Evolutionary conservation across 2,888 invertebrate species (phyloP), one percentile per base, ranked within the genome.

Genomic region (Zygothrica quintamaculata): DNA sequence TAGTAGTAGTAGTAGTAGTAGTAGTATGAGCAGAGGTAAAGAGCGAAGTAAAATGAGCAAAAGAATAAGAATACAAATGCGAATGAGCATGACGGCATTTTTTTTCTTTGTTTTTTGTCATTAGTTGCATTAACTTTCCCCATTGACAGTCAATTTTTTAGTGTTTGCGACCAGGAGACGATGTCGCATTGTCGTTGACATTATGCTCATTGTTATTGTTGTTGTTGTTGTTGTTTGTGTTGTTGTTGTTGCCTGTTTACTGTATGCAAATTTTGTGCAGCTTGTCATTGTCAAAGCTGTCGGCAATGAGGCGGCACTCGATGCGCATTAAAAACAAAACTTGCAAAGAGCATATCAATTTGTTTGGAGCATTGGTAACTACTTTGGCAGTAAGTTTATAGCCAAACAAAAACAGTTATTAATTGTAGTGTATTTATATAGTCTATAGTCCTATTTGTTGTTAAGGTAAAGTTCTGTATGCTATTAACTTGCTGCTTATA

Each of bases 51-150:
- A 25, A 44, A 72, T 47, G 53, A 52, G 42, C 3, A 4, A 34
- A n/a, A 4, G 13, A 39, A 37, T 39, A 9, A 11, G 9, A 52
- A 34, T 42, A 22, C 12, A 8, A 50, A 29, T 39, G 37, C 12
- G 37, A 52, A 52, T 44, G 52, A 51, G 33, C 3, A 22, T 22
- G 56, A 72, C 73, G 58, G 39, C 70, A 80, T 66, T 78, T n/a
- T n/a, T n/a, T n/a, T n/a, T n/a, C n/a, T n/a, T n/a, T n/a, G n/a
- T n/a, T n/a, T n/a, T 74, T 72, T 73, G 82, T 80, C 79, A 80
- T 80, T 80, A 80, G 79, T 80, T 84, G 85, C 79, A 80, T 84
- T 80, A 80, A 80, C 82, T 80, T 72, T 81, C 56, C 69, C 78
- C 65, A 69, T 79, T 72, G 81, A 85, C 81, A 85, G 84, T 85